Evolutionary conservation across 1,140 invertebrate genomes (phyloP), one percentile per base, ranked within the genome.

Genomic region (Aphis gossypii): DNA sequence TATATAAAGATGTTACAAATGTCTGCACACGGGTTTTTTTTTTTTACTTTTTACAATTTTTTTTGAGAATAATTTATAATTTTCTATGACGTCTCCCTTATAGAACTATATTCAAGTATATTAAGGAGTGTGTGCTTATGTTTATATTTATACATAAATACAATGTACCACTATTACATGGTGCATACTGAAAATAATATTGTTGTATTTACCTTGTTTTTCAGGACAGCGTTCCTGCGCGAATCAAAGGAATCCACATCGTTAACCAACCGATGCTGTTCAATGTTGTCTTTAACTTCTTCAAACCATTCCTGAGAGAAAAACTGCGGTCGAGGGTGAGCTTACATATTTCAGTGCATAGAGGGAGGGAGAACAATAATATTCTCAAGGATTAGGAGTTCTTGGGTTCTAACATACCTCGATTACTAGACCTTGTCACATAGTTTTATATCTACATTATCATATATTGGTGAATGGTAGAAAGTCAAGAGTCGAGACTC

Each of bases 181-280:
- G 8, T 14, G 14, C 25, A 25, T 44, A 8, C 2, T 41, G 1
- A 41, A 86, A 86, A 86, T 41, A 87, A 48, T 7, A 48, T 48
- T 30, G 6, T 35, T 48, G 30, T 68, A 30, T 68, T 48, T 48
- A 84, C 8, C 9, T n/a, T 30, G 18, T 35, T 94, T 94, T 96
- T 48, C 95, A 97, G 97, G 98, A 98, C 94, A 96, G 97, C 56
- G 96, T 98, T 90, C 98, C 98, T 0, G 95, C 97, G 9, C 96
- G 98, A 94, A 95, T 99, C 48, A 98, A 99, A 95, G 97, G 97
- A 88, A 96, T 98, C 86, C 98, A 98, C 94, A 97, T 98, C 91
- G 96, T 99, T 6, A 98, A 99, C 95, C 98, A 98, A 95, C 98
- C 98, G 0, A 97, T 97, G 94, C 96, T 98, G 88, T 98, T 98